Base-by-base conservation (phyloP, 2,797 vertebrate genomes). In the Myoxocephalus aenaeus region DNA sequence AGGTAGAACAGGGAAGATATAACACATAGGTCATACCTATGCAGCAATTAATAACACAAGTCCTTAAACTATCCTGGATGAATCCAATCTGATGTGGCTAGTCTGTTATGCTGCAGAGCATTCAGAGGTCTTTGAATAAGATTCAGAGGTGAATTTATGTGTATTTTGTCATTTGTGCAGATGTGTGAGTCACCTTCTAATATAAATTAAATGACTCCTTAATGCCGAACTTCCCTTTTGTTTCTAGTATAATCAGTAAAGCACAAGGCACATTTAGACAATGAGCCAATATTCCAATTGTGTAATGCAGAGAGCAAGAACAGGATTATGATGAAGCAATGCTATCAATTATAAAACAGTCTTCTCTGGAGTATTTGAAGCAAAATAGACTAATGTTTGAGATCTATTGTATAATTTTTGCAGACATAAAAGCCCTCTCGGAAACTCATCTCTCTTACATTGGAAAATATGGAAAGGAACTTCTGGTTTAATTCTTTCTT, bases 321-420 rank as follows among this genome's bases (percentile, higher is more conserved):
- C 20, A 51, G 42, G 62, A 82, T 73, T 77, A 74, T 58, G 46
- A 79, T 68, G n/a, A 73, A 70, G 61, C 70, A 36, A 12, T 58
- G 57, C 48, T 32, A 75, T 84, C 46, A 56, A 22, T 70, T 65
- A 62, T 62, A 69, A 73, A 82, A 73, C 8, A 27, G 48, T 25
- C 2, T 65, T 14, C 20, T 54, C 51, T 54, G 2, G 25, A 67
- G 46, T 63, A 69, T 72, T 64, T 70, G 29, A 77, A 63, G 79
- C 42, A 82, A 38, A 13, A 73, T 20, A 61, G 40, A 42, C 27
- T 58, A 15, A 59, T 68, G 38, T 70, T 46, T 71, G 32, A 15
- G 36, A 70, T 73, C 12, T 71, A 34, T n/a, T 66, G 22, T 71
- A 5, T 40, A 5, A 53, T 68, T 63, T 3, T 58, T 50, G 42